Conservation (phyloP, 1,140 invertebrate genomes). For the Anastrepha ludens region DNA sequence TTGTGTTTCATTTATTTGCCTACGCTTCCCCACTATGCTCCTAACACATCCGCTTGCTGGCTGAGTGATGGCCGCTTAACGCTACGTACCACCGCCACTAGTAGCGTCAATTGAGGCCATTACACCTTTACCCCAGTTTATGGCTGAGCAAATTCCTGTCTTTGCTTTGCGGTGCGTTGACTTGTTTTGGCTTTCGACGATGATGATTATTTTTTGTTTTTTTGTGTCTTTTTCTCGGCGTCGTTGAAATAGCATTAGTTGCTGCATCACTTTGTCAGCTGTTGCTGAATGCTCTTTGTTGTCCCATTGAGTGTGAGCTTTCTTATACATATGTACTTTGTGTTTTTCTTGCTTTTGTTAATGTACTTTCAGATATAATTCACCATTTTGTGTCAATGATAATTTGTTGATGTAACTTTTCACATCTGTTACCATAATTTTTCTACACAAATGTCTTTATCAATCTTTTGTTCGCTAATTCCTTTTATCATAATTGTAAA, state of each 20-base stretch:
- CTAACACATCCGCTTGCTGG: background rate
- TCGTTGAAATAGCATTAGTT: background rate
- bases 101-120: background rate
- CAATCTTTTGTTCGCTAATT: background rate
- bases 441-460: background rate
- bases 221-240: background rate
- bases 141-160: slow-evolving; percentile 4
- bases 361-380: background rate
- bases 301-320: background rate
- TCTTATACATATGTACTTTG: background rate
- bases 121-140: slow-evolving; percentile 43
- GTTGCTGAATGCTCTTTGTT: background rate
- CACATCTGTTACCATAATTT: background rate
- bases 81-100: background rate
- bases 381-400: slow-evolving; percentile 10
- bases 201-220: background rate
- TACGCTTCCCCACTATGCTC: background rate
- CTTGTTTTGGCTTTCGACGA: background rate
- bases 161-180: slow-evolving; percentile 21
- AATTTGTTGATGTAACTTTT: background rate
- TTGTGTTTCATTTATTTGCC: no score
- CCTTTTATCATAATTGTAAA: background rate
- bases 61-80: background rate
- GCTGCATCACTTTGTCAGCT: background rate
- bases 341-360: background rate